These are phyloP conservation scores for Drosophila acutilabella DNA, from an alignment of 2,888 invertebrate genomes.

Conservation along the genomic window DNA sequence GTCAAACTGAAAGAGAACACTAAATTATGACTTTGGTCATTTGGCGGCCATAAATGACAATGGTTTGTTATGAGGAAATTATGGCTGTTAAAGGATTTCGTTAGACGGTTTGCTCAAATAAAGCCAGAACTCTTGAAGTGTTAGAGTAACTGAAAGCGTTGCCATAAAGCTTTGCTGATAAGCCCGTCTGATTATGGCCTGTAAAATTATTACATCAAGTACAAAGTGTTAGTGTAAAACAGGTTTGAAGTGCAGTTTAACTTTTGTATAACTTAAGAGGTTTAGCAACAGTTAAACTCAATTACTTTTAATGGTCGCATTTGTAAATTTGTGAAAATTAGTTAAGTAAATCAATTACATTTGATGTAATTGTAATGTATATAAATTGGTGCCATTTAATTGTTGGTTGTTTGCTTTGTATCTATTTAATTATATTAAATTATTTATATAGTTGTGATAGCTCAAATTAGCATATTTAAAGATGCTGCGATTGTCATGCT, in stretches of 20 bases:
- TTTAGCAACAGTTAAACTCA: neutral
- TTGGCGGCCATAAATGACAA: conserved; percentile 57
- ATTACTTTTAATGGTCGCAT: neutral
- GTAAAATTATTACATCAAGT: conserved; percentile 16
- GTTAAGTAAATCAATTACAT: neutral
- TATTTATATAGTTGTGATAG: conserved; percentile 16
- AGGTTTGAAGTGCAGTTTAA: neutral
- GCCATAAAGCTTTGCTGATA: conserved; percentile 27
- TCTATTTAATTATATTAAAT: conserved; percentile 8
- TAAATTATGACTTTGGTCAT: conserved; percentile 56
- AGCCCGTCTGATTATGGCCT: conserved; percentile 13
- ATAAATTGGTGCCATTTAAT: neutral
- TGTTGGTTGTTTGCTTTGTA: conserved; percentile 9
- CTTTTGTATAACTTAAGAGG: neutral
- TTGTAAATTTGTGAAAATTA: neutral
- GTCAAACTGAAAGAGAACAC: conserved; percentile 15
- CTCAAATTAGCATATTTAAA: conserved; percentile 44
- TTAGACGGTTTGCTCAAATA: conserved; percentile 1
- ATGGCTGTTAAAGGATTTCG: conserved; percentile 60
- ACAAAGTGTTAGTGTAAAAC: neutral
- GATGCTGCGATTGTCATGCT: too few species aligned
- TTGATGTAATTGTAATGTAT: conserved; percentile 1
- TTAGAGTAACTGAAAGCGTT: conserved; percentile 28
- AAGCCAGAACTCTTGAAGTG: conserved; percentile 17
- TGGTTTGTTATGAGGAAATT: conserved; percentile 52